Conservation (phyloP, 2,797 vertebrate species). For the Danio jaintianensis region DNA sequence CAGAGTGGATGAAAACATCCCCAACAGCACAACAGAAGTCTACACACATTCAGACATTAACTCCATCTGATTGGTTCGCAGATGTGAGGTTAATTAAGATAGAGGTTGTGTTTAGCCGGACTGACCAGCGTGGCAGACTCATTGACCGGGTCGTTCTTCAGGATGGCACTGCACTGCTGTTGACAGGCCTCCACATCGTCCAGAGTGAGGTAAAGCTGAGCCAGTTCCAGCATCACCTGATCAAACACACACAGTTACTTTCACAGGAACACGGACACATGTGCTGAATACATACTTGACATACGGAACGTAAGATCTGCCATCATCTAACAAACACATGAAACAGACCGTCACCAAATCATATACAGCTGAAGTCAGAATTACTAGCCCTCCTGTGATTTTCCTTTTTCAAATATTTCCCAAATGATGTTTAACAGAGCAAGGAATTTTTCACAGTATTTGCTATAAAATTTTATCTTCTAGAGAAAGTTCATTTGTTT, state of each 20-base stretch:
- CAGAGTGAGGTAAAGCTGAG: conserved; percentile 90
- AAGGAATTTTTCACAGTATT: too few relatives aligned
- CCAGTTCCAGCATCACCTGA: conserved; percentile 95
- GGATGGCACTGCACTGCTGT: conserved; percentile 88
- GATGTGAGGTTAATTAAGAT: background rate
- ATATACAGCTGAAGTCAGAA: too few relatives aligned
- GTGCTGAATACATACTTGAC: too few relatives aligned
- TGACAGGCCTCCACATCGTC: conserved; percentile 89
- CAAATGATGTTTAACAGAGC: too few relatives aligned
- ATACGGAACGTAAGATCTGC: conserved; percentile 96
- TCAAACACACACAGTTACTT: conserved; percentile 19
- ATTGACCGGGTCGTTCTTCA: conserved; percentile 91
- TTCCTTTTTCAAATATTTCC: too few relatives aligned
- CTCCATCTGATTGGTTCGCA: background rate
- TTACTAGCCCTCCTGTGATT: too few relatives aligned
- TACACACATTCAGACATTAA: background rate
- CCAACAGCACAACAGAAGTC: too few relatives aligned
- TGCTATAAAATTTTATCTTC: too few relatives aligned
- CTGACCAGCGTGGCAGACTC: conserved; percentile 91
- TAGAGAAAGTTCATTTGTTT: too few relatives aligned
- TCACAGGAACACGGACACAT: background rate
- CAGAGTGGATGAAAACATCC: too few relatives aligned
- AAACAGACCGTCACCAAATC: background rate
- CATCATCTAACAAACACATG: conserved; percentile 86
- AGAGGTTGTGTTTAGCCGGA: conserved; percentile 44